Evolutionary conservation across 2,888 invertebrate genomes (phyloP).

Genomic region (Rhamnusium bicolor): DNA sequence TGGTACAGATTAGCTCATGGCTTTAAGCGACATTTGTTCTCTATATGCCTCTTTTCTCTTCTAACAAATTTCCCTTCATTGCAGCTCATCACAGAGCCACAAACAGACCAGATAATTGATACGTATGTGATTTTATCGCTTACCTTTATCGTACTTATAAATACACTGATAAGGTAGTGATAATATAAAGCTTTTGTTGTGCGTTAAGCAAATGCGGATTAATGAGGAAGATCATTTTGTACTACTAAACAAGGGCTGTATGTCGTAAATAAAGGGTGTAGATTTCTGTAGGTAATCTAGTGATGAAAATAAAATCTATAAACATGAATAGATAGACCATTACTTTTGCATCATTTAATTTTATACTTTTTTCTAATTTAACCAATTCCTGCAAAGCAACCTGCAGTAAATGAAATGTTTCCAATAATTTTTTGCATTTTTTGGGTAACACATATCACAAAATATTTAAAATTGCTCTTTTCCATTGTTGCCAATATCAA

Average conservation of each 20-base stretch:
- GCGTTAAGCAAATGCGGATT: constrained; percentile 26
- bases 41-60: constrained; percentile 28
- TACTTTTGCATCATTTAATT: not conserved
- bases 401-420: too few species aligned
- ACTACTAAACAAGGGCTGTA: not conserved
- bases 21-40: constrained; percentile 41
- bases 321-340: not conserved
- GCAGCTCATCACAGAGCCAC: constrained; percentile 30
- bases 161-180: constrained; percentile 32
- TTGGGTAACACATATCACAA: too few species aligned
- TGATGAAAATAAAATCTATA: not conserved
- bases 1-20: constrained; percentile 52
- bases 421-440: too few species aligned
- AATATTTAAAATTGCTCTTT: too few species aligned
- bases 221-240: constrained; percentile 35
- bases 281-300: not conserved
- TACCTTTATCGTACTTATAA: constrained; percentile 32
- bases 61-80: constrained; percentile 19
- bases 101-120: constrained; percentile 38
- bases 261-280: not conserved
- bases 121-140: constrained; percentile 33
- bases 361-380: not conserved
- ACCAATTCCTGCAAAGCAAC: too few species aligned
- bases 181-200: constrained; percentile 32
- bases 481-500: too few species aligned